phyloP scores from a whole-genome alignment of 2,113 vertebrate species.

The Corapipo altera region DNA sequence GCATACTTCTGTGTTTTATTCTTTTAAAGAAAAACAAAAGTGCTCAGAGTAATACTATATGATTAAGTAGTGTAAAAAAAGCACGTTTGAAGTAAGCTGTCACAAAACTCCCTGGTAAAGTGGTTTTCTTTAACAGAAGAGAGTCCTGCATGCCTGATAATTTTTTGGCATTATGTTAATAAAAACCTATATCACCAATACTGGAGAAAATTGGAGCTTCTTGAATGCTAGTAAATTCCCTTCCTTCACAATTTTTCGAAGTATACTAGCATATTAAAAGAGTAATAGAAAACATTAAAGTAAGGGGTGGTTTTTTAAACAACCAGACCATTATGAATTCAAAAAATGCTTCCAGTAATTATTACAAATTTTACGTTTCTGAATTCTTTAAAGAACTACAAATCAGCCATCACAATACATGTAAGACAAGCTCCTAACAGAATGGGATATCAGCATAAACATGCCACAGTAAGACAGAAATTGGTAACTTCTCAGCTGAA shows the following conservation, averaged over 20 bases:
- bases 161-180: background rate
- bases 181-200: conserved; percentile 32
- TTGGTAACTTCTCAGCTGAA: background rate
- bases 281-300: background rate
- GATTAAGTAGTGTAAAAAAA: background rate
- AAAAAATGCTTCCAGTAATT: background rate
- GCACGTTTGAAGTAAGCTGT: background rate
- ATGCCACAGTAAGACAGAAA: conserved; percentile 18
- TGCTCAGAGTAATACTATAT: background rate
- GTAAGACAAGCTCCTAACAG: conserved; percentile 43
- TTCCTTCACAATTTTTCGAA: background rate
- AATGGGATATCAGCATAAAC: conserved; percentile 16
- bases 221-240: background rate
- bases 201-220: background rate
- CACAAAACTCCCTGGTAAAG: background rate
- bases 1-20: background rate
- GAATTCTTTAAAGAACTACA: background rate
- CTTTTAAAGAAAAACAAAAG: conserved; percentile 45
- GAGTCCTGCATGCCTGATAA: background rate
- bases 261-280: background rate
- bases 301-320: background rate
- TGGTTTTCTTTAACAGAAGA: background rate
- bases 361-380: background rate
- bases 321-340: background rate
- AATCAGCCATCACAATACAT: conserved; percentile 22